phyloP scores from a whole-genome alignment of 1,140 invertebrate genomes.

The Nautilus pompilius region DNA sequence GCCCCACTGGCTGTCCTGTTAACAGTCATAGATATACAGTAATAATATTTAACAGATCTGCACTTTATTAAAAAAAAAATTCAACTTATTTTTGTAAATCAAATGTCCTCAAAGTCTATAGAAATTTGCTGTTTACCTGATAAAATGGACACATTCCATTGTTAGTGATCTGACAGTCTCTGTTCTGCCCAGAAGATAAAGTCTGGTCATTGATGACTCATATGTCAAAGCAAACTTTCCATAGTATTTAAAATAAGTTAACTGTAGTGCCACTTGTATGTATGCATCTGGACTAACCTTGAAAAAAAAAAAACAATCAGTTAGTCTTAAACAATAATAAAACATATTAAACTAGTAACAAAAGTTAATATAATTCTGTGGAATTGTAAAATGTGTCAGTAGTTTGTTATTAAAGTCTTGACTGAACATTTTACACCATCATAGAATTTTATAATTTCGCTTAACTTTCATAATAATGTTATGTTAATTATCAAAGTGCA shows the following conservation, averaged over 20 bases:
- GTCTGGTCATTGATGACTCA: constrained; percentile 96
- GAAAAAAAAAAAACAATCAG: constrained; percentile 7
- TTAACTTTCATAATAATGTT: too few species aligned
- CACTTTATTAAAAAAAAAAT: too few species aligned
- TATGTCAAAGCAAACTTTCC: constrained; percentile 92
- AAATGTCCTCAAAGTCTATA: background rate
- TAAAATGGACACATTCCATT: constrained; percentile 86
- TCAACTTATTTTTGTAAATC: too few species aligned
- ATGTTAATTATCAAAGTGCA: too few species aligned
- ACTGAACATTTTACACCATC: too few species aligned
- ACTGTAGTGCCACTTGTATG: constrained; percentile 91
- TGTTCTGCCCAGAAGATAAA: constrained; percentile 93
- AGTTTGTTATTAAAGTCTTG: too few species aligned
- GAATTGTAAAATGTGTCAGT: too few species aligned
- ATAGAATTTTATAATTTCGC: too few species aligned
- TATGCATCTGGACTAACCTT: constrained; percentile 81
- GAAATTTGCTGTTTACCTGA: constrained; percentile 55
- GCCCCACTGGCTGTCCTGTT: too few species aligned
- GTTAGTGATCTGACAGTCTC: constrained; percentile 97
- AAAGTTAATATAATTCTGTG: too few species aligned
- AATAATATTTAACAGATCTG: too few species aligned
- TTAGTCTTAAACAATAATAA: background rate
- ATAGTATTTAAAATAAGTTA: constrained; percentile 82
- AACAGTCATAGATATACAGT: too few species aligned
- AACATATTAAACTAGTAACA: constrained; percentile 1